Base-by-base conservation (phyloP, 2,113 vertebrate genomes). In the Sapajus apella region DNA sequence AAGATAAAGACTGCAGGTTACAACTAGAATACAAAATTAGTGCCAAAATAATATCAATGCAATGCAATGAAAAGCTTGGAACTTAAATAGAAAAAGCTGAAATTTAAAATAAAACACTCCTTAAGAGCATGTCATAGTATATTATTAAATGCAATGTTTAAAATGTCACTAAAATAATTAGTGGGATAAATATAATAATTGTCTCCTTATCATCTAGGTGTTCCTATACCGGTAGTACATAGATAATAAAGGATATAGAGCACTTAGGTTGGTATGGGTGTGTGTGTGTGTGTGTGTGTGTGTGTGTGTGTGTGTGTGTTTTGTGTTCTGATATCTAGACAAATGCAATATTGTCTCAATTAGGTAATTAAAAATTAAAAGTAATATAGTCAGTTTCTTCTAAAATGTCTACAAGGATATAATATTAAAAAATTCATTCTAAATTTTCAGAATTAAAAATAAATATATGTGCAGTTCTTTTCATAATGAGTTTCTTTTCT, bases 361-460 rank as follows among this genome's bases (percentile, higher is more conserved):
- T 95, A 88, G 72, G 66, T 93, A 87, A 93, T 85, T 95, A 27
- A 82, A 81, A 79, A 4, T 84, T 83, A 75, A 93, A 84, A 12
- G 6, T 8, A 84, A 61, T 20, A 37, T 21, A 72, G 3, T 47
- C 18, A 76, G 9, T 89, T 73, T 89, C 55, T 90, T 35, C 6
- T 40, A 56, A 50, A 73, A 18, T 92, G 0, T 32, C 95, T 96
- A 66, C 45, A 61, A 82, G 94, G 6, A 16, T 61, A 45, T 68
- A 92, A 87, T 87, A 56, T 70, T 92, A 16, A 20, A 27, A 87
- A 84, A 91, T 90, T 66, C 61, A 5, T 72, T 82, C 52, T 72
- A 68, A 95, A 35, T 81, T 86, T 86, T 66, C 35, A 37, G 85
- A 75, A 80, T 95, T 81, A 21, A 56, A 61, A n/a, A 75, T 40